Evolutionary conservation across 2,888 invertebrate species (phyloP).

Genomic region (Troides oblongomaculatus): DNA sequence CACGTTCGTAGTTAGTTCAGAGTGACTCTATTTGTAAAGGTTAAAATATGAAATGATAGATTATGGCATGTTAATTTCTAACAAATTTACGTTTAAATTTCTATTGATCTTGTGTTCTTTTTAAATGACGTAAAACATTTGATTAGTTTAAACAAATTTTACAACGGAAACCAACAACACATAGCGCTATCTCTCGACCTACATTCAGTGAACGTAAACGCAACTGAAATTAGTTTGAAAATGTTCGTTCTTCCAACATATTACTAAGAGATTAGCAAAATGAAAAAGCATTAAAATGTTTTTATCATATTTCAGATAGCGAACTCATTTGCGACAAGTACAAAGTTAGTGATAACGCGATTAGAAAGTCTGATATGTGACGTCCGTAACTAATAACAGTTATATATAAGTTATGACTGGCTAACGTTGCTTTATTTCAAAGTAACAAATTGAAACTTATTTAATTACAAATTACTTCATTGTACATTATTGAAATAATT

Average conservation of each 20-base stretch:
- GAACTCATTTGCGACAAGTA: slow-evolving; percentile 4
- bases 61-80: too few species aligned
- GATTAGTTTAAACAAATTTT: too few species aligned
- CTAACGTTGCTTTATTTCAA: too few species aligned
- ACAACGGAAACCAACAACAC: too few species aligned
- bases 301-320: neutral
- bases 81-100: too few species aligned
- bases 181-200: neutral
- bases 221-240: neutral
- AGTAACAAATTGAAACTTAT: too few species aligned
- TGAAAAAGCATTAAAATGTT: neutral
- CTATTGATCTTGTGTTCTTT: too few species aligned
- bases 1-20: neutral
- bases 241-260: neutral
- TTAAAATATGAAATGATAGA: too few species aligned
- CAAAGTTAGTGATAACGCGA: neutral
- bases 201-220: neutral
- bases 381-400: neutral
- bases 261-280: neutral
- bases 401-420: neutral
- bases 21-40: neutral
- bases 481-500: neutral
- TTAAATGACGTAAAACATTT: too few species aligned
- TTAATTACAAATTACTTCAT: neutral
- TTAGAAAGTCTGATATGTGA: neutral